phyloP scores from a whole-genome alignment of 2,113 vertebrate genomes.

The Sula dactylatra region DNA sequence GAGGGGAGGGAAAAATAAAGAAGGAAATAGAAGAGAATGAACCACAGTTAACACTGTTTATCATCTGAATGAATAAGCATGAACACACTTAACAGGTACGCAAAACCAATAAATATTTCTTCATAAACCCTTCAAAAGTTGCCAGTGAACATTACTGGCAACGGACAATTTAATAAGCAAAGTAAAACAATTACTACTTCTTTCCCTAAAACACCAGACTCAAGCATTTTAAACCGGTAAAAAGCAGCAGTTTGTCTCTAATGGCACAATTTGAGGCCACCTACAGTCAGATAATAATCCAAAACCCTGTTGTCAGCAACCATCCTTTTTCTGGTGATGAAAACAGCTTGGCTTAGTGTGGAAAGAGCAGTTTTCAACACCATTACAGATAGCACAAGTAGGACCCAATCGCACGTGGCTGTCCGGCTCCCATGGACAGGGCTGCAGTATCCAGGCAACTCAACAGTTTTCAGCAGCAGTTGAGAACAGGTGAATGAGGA shows the following conservation, averaged over 20 bases:
- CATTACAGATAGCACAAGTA: not conserved
- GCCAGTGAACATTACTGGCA: not conserved
- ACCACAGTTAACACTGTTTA: not conserved
- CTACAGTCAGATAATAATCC: not conserved
- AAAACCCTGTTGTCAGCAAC: not conserved
- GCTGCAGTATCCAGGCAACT: not conserved
- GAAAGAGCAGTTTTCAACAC: slow-evolving; percentile 7
- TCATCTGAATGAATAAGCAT: not conserved
- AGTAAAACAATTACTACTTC: not conserved
- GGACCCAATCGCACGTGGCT: rapidly evolving
- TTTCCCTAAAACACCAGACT: not conserved
- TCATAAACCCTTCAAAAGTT: not conserved
- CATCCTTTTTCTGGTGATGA: not conserved
- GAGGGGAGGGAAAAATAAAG: no score
- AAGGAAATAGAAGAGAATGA: not conserved
- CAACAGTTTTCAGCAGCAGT: not conserved
- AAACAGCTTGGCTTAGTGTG: not conserved
- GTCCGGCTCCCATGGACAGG: rapidly evolving
- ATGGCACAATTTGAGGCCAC: not conserved
- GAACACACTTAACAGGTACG: not conserved
- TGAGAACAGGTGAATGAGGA: not conserved
- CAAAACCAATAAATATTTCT: not conserved
- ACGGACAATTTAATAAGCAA: not conserved
- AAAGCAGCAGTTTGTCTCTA: not conserved
- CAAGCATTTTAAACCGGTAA: not conserved